Evolutionary conservation across 2,797 vertebrate species (phyloP).

Genomic region (Bradypus variegatus): DNA sequence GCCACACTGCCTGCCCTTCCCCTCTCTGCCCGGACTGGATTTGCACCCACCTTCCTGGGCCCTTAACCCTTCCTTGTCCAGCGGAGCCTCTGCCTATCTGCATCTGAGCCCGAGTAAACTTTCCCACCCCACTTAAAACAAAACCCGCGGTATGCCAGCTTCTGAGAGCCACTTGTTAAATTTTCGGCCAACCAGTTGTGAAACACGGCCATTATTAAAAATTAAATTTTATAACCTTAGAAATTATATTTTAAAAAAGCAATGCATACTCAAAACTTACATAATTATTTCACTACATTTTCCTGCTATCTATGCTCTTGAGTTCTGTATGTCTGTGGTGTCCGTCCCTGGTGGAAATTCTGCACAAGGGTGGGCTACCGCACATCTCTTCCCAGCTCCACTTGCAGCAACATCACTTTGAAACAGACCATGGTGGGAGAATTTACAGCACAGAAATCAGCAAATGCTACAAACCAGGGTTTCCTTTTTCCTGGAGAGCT

Average conservation of each 20-base stretch:
- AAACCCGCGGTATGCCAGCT: neutral
- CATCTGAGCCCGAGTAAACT: neutral
- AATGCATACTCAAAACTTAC: neutral
- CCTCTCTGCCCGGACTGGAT: neutral
- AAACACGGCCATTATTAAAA: neutral
- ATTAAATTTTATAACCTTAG: neutral
- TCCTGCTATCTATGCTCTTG: neutral
- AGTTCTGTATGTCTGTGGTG: neutral
- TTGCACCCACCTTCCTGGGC: neutral
- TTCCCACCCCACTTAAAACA: neutral
- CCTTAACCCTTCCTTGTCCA: neutral
- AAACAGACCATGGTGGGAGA: neutral
- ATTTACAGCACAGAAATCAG: neutral
- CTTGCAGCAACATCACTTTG: fast-evolving
- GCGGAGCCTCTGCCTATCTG: neutral
- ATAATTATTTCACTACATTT: neutral
- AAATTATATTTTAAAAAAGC: neutral
- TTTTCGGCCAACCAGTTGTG: neutral
- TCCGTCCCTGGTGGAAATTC: neutral
- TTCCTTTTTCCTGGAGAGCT: neutral
- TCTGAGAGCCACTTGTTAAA: neutral
- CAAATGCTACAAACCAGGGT: neutral
- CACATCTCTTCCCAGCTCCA: too few species aligned
- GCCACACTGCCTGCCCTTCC: neutral
- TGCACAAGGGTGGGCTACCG: neutral